Conservation (phyloP, 2,797 vertebrate genomes). For the Tarsius wallacei region DNA sequence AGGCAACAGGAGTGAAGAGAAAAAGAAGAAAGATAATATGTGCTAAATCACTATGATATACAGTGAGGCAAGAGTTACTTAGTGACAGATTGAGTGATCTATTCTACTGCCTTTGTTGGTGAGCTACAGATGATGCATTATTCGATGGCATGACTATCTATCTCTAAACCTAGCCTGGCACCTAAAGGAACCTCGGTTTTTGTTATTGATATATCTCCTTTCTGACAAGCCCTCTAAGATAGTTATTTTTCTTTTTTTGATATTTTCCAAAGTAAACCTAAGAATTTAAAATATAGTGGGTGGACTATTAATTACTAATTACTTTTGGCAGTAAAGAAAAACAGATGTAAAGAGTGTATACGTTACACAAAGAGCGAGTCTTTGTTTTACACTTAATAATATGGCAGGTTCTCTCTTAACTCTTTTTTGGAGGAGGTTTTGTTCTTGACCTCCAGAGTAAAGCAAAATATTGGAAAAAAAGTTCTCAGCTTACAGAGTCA, state of each 20-base stretch:
- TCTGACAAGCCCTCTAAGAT: background rate
- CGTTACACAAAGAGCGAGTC: background rate
- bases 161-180: background rate
- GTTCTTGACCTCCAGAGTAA: background rate
- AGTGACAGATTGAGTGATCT: background rate
- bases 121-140: rapidly evolving
- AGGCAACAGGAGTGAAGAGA: background rate
- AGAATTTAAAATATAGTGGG: background rate
- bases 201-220: background rate
- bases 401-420: background rate
- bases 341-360: background rate
- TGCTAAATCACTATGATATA: background rate
- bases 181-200: background rate
- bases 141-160: background rate
- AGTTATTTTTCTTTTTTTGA: background rate
- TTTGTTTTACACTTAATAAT: background rate
- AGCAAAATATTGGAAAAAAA: background rate
- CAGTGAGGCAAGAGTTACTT: background rate
- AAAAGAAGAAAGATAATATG: background rate
- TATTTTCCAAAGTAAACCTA: background rate
- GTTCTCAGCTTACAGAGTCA: background rate
- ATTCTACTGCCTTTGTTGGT: background rate
- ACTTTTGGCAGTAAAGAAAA: background rate
- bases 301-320: background rate
- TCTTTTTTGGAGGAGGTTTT: background rate